Evolutionary conservation across 2,888 invertebrate genomes (phyloP).

Genomic region (Drosophila heteroneura): DNA sequence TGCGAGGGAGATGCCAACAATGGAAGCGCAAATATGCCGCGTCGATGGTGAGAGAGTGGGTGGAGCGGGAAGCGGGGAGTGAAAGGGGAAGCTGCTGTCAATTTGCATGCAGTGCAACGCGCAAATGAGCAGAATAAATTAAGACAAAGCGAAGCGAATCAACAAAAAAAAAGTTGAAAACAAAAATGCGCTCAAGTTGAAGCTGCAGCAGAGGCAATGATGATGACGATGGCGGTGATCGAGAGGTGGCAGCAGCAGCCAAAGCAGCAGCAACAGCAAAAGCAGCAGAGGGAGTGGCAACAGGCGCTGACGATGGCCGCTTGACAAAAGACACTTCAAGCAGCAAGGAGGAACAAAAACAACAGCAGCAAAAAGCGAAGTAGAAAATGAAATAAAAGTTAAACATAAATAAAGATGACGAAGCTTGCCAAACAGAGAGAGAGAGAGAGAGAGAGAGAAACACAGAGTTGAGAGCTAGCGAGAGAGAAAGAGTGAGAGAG

Average conservation of each 20-base stretch:
- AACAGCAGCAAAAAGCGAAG: slow-evolving; percentile 15
- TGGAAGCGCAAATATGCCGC: neutral
- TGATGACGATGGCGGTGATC: slow-evolving; percentile 18
- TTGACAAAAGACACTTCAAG: slow-evolving; percentile 75
- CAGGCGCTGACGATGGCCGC: slow-evolving; percentile 66
- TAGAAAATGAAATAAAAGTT: slow-evolving; percentile 52
- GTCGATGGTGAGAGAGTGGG: neutral
- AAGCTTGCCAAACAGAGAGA: slow-evolving; percentile 55
- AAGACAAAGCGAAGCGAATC: slow-evolving; percentile 46
- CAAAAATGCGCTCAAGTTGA: slow-evolving; percentile 42
- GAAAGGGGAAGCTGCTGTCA: slow-evolving; percentile 24
- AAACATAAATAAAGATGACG: slow-evolving; percentile 80
- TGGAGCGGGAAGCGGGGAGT: neutral
- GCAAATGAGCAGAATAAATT: slow-evolving; percentile 74
- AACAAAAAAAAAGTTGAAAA: slow-evolving; percentile 6
- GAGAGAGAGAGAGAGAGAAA: slow-evolving; percentile 10
- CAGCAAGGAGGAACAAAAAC: slow-evolving; percentile 11
- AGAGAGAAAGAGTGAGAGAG: slow-evolving; percentile 13
- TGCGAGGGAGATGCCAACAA: slow-evolving; percentile 29
- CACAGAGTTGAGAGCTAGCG: slow-evolving; percentile 5
- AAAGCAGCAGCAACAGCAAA: slow-evolving; percentile 13
- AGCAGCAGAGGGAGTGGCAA: slow-evolving; percentile 42
- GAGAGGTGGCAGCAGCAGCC: slow-evolving; percentile 26
- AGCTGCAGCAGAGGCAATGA: slow-evolving; percentile 35
- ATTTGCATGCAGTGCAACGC: slow-evolving; percentile 60